Percentiles rank a stretch among this genome's conserved stretches.
These are phyloP conservation scores for Drosophila jambulina DNA, from an alignment of 1,140 invertebrate species.

Conservation along the genomic window DNA sequence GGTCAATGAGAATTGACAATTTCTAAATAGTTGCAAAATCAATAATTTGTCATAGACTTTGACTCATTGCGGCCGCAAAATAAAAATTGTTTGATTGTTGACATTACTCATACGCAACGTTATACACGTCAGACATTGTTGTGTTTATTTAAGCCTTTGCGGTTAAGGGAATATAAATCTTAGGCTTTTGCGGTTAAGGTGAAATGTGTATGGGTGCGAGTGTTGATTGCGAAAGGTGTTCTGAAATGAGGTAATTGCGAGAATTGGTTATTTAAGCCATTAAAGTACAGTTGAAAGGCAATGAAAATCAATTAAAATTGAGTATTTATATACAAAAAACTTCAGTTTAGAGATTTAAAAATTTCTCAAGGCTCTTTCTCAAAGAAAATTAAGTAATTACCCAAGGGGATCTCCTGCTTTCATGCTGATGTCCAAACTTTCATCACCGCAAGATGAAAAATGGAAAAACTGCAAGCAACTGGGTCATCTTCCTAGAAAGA, in stretches of 20 bases:
- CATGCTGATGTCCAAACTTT: constrained; percentile 53
- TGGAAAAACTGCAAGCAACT: constrained; percentile 56
- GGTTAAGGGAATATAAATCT: constrained; percentile 55
- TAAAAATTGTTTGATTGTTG: constrained; percentile 27
- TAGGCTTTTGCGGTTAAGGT: constrained; percentile 51
- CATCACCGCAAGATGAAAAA: constrained; percentile 60
- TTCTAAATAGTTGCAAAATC: constrained; percentile 16
- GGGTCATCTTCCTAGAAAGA: constrained; percentile 65
- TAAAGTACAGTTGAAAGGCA: not conserved
- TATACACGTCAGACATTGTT: constrained; percentile 16
- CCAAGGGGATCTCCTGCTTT: not conserved
- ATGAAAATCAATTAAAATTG: not conserved
- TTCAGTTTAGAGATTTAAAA: not conserved
- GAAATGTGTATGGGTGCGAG: constrained; percentile 18
- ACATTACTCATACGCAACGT: constrained; percentile 74
- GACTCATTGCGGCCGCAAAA: constrained; percentile 33
- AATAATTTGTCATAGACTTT: constrained; percentile 42
- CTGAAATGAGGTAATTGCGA: constrained; percentile 50
- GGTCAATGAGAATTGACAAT: constrained; percentile 1
- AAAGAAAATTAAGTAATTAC: not conserved
- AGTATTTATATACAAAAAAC: not conserved
- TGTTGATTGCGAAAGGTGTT: constrained; percentile 23
- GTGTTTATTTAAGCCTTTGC: constrained; percentile 50
- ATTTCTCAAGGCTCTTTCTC: not conserved
- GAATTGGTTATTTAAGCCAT: not conserved